Evolutionary conservation across 2,888 invertebrate species (phyloP), one percentile per base, ranked within the genome.

Genomic region (Nudaria mundana): DNA sequence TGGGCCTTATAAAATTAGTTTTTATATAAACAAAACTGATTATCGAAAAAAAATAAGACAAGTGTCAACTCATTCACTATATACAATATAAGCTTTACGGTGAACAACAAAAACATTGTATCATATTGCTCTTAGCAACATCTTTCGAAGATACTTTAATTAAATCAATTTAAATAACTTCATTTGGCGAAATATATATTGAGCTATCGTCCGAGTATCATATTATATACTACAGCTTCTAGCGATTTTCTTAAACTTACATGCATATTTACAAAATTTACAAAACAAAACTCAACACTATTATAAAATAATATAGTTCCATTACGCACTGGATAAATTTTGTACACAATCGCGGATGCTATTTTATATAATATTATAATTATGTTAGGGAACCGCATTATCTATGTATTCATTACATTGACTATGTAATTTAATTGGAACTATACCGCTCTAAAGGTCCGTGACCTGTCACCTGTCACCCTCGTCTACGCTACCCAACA

Each of bases 181-280:
- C 37, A 40, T 56, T 56, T 48, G 56, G 52, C 57, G 53, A 52
- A 52, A 49, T 57, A 53, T 52, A 57, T 50, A 51, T 49, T 62
- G 44, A 49, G 54, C 52, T 62, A 58, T 44, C 38, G 41, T 40
- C 52, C 32, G 56, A 52, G 63, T 53, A 61, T 48, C 50, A 44
- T 43, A n/a, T n/a, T n/a, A 46, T 52, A 56, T 52, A 57, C 54
- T 49, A 54, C 53, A 49, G 56, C 61, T 62, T 61, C 68, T 66
- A 71, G 67, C 67, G 63, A 64, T 63, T 54, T 64, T 68, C 72
- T 74, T 78, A 63, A 46, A 71, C 65, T 71, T 75, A 78, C 54
- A 71, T 65, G 63, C 56, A 57, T 82, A 82, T 82, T 78, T 82
- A 82, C 82, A 82, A 69, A 77, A 80, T 82, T 71, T 81, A 82